These are phyloP conservation scores for Pheosia gnoma DNA, from an alignment of 2,888 invertebrate genomes.

Conservation along the genomic window DNA sequence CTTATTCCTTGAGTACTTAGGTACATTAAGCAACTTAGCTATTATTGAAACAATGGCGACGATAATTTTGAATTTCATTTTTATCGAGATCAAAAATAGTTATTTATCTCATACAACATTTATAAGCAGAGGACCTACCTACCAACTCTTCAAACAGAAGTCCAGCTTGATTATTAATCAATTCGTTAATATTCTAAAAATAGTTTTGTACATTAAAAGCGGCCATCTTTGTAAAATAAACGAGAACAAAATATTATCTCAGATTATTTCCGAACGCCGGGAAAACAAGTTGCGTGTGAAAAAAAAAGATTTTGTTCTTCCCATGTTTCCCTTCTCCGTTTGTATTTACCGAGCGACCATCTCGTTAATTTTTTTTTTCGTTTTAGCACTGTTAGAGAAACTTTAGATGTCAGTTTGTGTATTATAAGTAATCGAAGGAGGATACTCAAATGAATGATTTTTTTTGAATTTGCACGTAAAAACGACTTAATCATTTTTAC, in stretches of 20 bases:
- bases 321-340: constrained; percentile 24
- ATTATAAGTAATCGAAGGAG: not conserved
- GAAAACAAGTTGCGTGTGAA: constrained; percentile 33
- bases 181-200: not conserved
- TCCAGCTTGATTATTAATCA: too few relatives aligned
- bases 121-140: too few relatives aligned
- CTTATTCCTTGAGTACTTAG: too few relatives aligned
- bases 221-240: not conserved
- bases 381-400: constrained; percentile 34
- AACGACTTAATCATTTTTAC: too few relatives aligned
- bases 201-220: not conserved
- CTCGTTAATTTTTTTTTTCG: constrained; percentile 36
- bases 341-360: constrained; percentile 29
- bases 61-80: too few relatives aligned
- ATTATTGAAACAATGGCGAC: too few relatives aligned
- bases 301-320: constrained; percentile 41
- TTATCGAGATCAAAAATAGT: too few relatives aligned
- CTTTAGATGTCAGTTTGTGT: constrained; percentile 32
- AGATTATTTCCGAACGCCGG: constrained; percentile 2
- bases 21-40: too few relatives aligned
- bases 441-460: too few relatives aligned
- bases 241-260: not conserved
- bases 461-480: too few relatives aligned
- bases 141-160: too few relatives aligned
- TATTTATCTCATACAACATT: too few relatives aligned